These are phyloP conservation scores for Monodelphis domestica DNA, from an alignment of 2,797 vertebrate genomes.

Conservation along the genomic window DNA sequence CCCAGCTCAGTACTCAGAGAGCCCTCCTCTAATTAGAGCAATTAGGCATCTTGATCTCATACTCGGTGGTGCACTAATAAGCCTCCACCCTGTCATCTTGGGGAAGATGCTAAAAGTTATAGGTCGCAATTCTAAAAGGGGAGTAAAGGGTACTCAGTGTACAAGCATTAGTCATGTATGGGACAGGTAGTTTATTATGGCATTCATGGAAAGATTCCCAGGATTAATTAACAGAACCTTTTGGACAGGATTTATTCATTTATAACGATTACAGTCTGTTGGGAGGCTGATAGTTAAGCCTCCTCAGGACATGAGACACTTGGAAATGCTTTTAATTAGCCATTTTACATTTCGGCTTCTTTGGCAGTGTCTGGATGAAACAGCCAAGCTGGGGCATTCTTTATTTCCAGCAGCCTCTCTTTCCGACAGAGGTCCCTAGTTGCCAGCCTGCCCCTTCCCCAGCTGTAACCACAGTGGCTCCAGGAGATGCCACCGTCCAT, in stretches of 20 bases:
- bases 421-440: background rate
- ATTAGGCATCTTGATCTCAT: background rate
- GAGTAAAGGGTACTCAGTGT: background rate
- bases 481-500: background rate
- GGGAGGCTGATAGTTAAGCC: background rate
- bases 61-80: background rate
- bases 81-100: background rate
- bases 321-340: background rate
- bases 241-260: background rate
- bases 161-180: background rate
- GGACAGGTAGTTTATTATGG: background rate
- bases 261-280: background rate
- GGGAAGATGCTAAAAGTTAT: background rate
- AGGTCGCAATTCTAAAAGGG: background rate
- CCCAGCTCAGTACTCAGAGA: background rate
- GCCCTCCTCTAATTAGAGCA: background rate
- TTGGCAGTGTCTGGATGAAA: background rate
- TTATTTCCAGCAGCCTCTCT: background rate
- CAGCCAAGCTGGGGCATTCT: background rate
- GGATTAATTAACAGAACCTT: background rate
- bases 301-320: background rate
- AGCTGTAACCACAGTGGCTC: background rate
- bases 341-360: background rate
- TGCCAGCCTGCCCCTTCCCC: background rate
- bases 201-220: background rate